Base-by-base conservation (phyloP, 2,888 invertebrate species). In the Dryobotodes eremita region DNA sequence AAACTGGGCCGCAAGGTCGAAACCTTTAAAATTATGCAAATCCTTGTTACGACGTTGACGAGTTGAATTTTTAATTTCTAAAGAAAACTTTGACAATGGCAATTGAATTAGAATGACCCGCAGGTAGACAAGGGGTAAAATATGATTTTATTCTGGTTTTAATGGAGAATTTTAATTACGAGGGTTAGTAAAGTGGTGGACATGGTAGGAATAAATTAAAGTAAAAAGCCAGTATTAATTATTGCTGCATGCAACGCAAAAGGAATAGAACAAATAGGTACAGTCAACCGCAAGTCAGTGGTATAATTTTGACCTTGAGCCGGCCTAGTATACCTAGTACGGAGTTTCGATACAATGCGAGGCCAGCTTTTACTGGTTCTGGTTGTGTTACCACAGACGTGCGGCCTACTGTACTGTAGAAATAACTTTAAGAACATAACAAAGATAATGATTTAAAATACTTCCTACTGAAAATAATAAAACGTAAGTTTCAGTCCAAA, bases 1-100 rank as follows among this genome's bases (percentile, higher is more conserved):
- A 82, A 89, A 86, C 80, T 87, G 71, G 69, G 70, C 71, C 61
- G 75, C 79, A 79, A 77, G 88, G 77, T 75, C 75, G 76, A 36
- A 82, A 80, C 86, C 80, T 87, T 87, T 66, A 83, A 89, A 91
- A 90, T 89, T 87, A 91, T 92, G 90, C 86, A 89, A 91, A 91
- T 89, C 87, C 72, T 77, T 74, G 79, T 82, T 76, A 88, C 85
- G 78, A 77, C 82, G 85, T 74, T 88, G 88, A 90, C 88, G 88
- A 90, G 89, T 88, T 91, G 89, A 89, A 90, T 89, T 89, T 90
- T 89, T 87, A 88, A 90, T 86, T 88, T 80, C 70, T 75, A 82
- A 87, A 88, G 84, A 88, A 88, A 88, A 88, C 88, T 88, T 86
- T 83, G 79, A 84, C 83, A 84, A 83, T 79, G 87, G 77, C 79